phyloP scores from a whole-genome alignment of 2,888 invertebrate species.

The Xanthorhoe designata region DNA sequence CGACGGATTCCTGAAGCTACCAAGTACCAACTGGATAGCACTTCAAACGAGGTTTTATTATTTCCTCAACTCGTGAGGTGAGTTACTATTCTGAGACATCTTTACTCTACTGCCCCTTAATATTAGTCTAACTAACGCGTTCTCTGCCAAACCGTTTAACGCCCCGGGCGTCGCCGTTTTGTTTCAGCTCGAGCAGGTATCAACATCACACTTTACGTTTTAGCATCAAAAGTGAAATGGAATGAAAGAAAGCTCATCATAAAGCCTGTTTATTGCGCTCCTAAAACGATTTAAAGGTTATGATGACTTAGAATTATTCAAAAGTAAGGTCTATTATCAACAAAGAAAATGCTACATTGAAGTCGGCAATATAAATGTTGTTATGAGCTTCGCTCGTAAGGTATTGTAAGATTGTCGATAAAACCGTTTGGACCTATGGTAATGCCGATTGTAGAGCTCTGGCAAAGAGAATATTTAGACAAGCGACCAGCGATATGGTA shows the following conservation, averaged over 20 bases:
- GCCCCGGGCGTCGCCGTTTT: no score
- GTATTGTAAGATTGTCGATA: conserved; percentile 50
- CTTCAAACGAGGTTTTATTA: conserved; percentile 1
- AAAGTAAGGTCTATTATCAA: not conserved
- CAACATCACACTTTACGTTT: no score
- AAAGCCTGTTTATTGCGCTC: no score
- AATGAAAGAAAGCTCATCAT: no score
- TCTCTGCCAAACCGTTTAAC: no score
- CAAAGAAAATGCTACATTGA: not conserved
- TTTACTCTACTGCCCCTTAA: no score
- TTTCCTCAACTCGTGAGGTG: not conserved
- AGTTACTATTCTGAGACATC: no score
- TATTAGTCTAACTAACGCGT: no score
- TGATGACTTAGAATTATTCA: no score
- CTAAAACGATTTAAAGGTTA: no score
- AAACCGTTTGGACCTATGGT: conserved; percentile 52
- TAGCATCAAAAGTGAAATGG: no score
- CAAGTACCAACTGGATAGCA: conserved; percentile 41
- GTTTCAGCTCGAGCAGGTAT: no score
- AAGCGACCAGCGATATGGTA: not conserved
- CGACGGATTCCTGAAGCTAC: conserved; percentile 73
- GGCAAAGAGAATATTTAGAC: not conserved
- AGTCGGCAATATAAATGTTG: conserved; percentile 5
- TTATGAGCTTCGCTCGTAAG: conserved; percentile 4
- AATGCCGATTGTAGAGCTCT: conserved; percentile 11